phyloP scores from a whole-genome alignment of 2,113 vertebrate genomes.

The Cyprinus carpio region DNA sequence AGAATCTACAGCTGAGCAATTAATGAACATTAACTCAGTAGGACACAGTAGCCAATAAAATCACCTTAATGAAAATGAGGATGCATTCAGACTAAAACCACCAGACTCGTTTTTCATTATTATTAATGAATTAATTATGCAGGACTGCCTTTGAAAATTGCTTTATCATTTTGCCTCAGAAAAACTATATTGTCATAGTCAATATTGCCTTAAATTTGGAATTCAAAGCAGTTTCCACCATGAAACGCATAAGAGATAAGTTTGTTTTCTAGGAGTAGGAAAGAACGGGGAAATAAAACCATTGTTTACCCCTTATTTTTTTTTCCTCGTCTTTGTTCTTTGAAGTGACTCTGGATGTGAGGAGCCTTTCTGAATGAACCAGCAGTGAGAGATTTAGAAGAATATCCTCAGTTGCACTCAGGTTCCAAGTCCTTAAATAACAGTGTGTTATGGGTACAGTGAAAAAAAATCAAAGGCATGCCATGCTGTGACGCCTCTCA shows the following conservation, averaged over 20 bases:
- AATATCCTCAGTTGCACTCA: background rate
- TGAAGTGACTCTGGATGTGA: conserved; percentile 47
- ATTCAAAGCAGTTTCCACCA: conserved; percentile 48
- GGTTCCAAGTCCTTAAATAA: conserved; percentile 3
- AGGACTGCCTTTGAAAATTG: conserved; percentile 14
- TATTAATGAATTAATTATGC: background rate
- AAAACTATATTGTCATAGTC: conserved; percentile 15
- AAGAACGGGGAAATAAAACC: conserved; percentile 13
- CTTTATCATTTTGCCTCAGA: background rate
- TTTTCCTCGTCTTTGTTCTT: conserved; percentile 49
- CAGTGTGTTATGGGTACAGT: background rate
- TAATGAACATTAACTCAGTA: background rate
- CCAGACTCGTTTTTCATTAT: background rate
- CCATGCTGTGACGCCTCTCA: background rate
- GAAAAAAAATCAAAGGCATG: conserved; percentile 1
- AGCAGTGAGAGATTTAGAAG: background rate
- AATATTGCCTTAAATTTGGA: conserved; percentile 45
- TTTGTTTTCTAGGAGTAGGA: conserved; percentile 53
- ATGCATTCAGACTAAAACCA: background rate
- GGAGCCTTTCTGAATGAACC: conserved; percentile 11
- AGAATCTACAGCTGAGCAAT: background rate
- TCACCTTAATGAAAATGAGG: background rate
- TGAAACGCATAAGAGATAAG: conserved; percentile 63
- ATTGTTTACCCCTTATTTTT: conserved; percentile 58
- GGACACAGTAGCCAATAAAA: background rate